Conservation (phyloP, 1,140 invertebrate genomes). For the Euwallacea similis region DNA sequence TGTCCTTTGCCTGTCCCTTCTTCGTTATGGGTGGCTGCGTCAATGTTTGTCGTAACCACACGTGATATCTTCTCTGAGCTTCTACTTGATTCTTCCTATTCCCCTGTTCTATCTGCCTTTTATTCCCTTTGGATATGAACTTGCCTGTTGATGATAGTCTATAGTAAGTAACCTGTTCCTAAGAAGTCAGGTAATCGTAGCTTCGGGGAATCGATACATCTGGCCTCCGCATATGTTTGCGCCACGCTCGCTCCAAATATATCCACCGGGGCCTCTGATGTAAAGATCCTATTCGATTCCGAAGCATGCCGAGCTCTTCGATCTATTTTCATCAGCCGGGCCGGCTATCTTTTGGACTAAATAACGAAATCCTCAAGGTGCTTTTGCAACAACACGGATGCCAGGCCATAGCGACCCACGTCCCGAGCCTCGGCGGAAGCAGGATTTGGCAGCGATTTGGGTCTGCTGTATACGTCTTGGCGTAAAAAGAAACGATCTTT, state of each 20-base stretch:
- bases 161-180: no score
- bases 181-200: constrained; percentile 15
- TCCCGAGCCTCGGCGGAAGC: constrained; percentile 13
- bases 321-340: constrained; percentile 31
- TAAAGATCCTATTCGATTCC: constrained; percentile 27
- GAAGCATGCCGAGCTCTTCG: constrained; percentile 21
- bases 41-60: no score
- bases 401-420: constrained; percentile 15
- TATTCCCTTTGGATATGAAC: no score
- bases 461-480: neutral
- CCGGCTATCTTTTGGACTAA: constrained; percentile 34
- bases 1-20: no score
- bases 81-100: no score
- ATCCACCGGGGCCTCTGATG: constrained; percentile 19
- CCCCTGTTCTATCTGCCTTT: no score
- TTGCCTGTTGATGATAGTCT: no score
- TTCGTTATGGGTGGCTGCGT: no score
- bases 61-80: no score
- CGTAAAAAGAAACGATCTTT: neutral
- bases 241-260: constrained; percentile 34
- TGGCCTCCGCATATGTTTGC: constrained; percentile 17
- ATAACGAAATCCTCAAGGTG: constrained; percentile 34
- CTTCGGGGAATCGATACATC: constrained; percentile 28
- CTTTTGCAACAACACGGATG: constrained; percentile 29
- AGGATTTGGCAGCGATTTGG: constrained; percentile 23